These are phyloP conservation scores for Tympanuchus pallidicinctus DNA, from an alignment of 2,113 vertebrate species.

Conservation along the genomic window DNA sequence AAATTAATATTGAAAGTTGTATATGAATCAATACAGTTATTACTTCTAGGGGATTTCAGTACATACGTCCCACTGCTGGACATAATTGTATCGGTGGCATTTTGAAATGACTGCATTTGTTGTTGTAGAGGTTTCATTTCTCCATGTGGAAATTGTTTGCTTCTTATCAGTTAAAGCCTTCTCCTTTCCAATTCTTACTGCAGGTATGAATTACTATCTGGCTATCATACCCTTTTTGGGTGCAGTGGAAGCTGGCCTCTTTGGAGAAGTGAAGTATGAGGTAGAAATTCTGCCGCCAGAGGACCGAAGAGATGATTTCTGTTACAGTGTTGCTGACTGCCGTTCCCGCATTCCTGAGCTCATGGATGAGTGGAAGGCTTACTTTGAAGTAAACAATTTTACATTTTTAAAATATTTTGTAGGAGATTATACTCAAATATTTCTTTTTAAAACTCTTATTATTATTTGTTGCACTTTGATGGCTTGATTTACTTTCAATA, in stretches of 20 bases:
- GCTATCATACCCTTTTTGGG: slow-evolving; percentile 76
- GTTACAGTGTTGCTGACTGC: slow-evolving; percentile 67
- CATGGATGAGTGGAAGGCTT: slow-evolving; percentile 75
- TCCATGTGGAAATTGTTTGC: neutral
- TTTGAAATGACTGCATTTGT: neutral
- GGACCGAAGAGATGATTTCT: slow-evolving; percentile 62
- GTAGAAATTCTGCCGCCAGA: slow-evolving; percentile 69
- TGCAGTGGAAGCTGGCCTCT: slow-evolving; percentile 76
- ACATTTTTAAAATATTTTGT: neutral
- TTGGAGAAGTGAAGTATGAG: slow-evolving; percentile 58
- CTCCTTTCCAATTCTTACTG: neutral
- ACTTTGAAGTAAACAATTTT: slow-evolving; percentile 75
- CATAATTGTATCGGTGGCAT: neutral
- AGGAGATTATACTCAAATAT: neutral
- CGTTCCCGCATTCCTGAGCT: neutral
- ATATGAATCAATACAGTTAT: neutral
- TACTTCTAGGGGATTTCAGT: neutral
- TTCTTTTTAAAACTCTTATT: neutral
- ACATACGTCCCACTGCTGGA: neutral
- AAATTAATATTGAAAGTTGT: neutral
- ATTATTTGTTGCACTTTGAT: neutral
- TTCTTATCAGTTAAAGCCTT: neutral
- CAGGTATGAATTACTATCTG: slow-evolving; percentile 82
- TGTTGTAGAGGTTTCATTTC: neutral
- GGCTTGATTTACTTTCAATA: neutral